These are phyloP conservation scores for Petrocephalus zakoni DNA, from an alignment of 2,113 vertebrate species.

Conservation along the genomic window DNA sequence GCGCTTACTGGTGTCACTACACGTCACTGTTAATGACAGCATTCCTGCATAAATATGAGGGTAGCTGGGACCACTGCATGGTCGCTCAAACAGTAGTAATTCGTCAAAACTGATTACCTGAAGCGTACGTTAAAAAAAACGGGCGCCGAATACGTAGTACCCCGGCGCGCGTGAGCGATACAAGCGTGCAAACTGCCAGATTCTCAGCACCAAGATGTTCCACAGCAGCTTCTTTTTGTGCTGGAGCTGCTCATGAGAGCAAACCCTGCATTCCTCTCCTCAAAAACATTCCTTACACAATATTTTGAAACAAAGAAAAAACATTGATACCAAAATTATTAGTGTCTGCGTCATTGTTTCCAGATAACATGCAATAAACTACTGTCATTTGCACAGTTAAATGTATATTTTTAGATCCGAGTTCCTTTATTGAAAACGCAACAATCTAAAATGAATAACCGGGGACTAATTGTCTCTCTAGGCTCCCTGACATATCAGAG, in stretches of 20 bases:
- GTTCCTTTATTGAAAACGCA: neutral
- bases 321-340: neutral
- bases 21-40: neutral
- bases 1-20: neutral
- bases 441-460: neutral
- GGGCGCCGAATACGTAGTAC: neutral
- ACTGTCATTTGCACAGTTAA: constrained; percentile 8
- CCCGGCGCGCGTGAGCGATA: neutral
- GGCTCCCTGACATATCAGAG: constrained; percentile 42
- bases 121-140: neutral
- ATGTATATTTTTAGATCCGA: neutral
- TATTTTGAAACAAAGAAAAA: constrained; percentile 17
- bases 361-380: constrained; percentile 2
- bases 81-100: neutral
- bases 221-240: neutral
- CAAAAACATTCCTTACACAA: constrained; percentile 17
- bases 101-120: neutral
- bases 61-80: neutral
- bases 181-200: constrained; percentile 17
- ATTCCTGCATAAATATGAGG: neutral
- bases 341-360: neutral
- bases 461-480: neutral
- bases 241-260: neutral
- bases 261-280: constrained; percentile 22
- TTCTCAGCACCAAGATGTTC: neutral